Percentiles rank a stretch among this genome's conserved stretches.
Conservation (phyloP, 2,888 invertebrate species). For the Mamestra brassicae region DNA sequence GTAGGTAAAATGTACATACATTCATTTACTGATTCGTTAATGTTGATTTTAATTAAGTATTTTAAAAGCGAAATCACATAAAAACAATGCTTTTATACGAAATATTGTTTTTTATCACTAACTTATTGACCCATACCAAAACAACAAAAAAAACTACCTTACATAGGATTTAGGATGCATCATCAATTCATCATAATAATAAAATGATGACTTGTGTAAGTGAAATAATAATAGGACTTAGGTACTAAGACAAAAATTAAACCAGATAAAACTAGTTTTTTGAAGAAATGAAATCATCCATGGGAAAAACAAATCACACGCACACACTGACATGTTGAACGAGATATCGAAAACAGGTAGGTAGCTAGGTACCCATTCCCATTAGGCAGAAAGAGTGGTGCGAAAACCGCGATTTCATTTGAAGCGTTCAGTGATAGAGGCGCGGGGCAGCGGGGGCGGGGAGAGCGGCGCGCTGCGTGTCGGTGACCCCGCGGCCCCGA, state of each 20-base stretch:
- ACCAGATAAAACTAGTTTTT: constrained; percentile 40
- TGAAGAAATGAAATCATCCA: constrained; percentile 31
- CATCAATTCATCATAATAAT: too few species aligned
- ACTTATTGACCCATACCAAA: constrained; percentile 1
- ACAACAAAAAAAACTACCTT: background rate
- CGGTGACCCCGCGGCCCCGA: constrained; percentile 88
- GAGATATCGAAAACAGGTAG: constrained; percentile 34
- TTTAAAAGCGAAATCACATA: constrained; percentile 5
- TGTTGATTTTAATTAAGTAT: background rate
- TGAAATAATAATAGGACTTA: constrained; percentile 11
- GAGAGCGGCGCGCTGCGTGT: constrained; percentile 78
- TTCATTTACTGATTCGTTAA: background rate
- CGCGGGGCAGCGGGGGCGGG: constrained; percentile 58
- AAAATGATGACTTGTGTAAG: background rate
- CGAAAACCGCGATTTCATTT: constrained; percentile 69
- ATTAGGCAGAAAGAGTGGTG: constrained; percentile 59
- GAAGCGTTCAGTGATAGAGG: constrained; percentile 71
- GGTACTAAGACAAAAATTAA: constrained; percentile 18
- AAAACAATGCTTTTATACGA: too few species aligned
- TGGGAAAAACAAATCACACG: constrained; percentile 40
- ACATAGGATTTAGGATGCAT: too few species aligned
- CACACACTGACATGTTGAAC: constrained; percentile 36
- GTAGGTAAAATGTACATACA: background rate
- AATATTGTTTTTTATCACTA: too few species aligned
- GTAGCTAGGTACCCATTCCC: constrained; percentile 35